Evolutionary conservation across 23 tunicate species (phyloP), one percentile per base, ranked within the genome.

Genomic region (Aplidium turbinatum): DNA sequence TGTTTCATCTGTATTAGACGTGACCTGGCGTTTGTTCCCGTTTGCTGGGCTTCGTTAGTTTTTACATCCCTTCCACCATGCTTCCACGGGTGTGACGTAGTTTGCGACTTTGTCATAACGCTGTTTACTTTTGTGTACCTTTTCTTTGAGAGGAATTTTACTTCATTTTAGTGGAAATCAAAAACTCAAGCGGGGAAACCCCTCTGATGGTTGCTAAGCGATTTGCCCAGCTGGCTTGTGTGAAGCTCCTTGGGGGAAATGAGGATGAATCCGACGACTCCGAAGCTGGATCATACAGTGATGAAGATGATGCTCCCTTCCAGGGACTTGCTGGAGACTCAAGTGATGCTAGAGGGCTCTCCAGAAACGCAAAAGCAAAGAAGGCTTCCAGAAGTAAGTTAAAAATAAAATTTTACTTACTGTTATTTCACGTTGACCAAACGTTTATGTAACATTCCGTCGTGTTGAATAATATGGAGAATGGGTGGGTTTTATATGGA

Each of bases 141-240:
- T n/a, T 42, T 9, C 50, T 42, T 42, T 42, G 50, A 16, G 13
- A 42, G 11, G 50, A 42, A 11, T 42, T 42, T 42, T 16, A 42
- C 50, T 42, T 42, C 50, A 42, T 42, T 42, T 42, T 42, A 90
- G 97, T 83, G 97, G 90, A 90, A 45, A 90, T 90, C 26, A 75
- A 58, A 65, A 90, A 90, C 63, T 83, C 82, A 20, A 71, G 74
- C 19, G 82, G 82, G 34, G 87, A 90, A 83, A 90, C 90, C 16
- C 90, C 97, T 0, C 70, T 72, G 22, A 87, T 84, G 38, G 97
- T 90, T n/a, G 97, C 97, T 38, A 72, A 63, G 34, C 78, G 88
- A 52, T 90, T 90, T 47, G 97, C 76, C 5, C 97, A 90, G 38
- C 85, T 90, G n/a, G 81, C 92, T 20, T 81, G 85, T 64, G 70